phyloP scores from a whole-genome alignment of 2,113 vertebrate genomes.

The Carassius gibelio region DNA sequence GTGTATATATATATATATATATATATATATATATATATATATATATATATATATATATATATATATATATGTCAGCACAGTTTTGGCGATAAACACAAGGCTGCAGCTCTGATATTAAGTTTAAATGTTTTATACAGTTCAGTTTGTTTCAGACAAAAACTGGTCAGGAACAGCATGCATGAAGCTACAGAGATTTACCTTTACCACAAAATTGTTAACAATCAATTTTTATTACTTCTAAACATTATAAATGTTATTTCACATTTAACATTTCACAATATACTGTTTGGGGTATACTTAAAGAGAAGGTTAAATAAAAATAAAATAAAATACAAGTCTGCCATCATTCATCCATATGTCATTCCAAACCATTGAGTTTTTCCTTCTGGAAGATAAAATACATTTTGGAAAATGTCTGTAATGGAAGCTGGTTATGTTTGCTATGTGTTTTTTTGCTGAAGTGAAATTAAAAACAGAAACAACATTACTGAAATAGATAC shows the following conservation, averaged over 20 bases:
- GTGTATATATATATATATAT: no score
- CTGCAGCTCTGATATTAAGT: no score
- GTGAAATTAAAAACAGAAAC: background rate
- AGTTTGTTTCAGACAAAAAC: background rate
- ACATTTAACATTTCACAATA: background rate
- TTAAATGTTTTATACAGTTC: background rate
- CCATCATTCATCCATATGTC: background rate
- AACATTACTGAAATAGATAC: background rate
- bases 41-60: no score
- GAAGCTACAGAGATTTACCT: background rate
- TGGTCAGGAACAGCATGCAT: background rate
- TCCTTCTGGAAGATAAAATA: background rate
- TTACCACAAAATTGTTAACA: background rate
- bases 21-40: no score
- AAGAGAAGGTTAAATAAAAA: background rate
- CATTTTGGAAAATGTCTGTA: background rate
- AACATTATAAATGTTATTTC: background rate
- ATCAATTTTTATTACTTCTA: background rate
- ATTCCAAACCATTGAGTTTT: background rate
- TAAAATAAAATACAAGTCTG: background rate
- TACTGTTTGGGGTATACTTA: background rate
- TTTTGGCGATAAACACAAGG: no score
- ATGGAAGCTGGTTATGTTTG: background rate
- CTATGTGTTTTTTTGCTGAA: background rate
- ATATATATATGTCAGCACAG: no score